These are phyloP conservation scores for Torymus tubicola DNA, from an alignment of 2,888 invertebrate species.

Conservation along the genomic window DNA sequence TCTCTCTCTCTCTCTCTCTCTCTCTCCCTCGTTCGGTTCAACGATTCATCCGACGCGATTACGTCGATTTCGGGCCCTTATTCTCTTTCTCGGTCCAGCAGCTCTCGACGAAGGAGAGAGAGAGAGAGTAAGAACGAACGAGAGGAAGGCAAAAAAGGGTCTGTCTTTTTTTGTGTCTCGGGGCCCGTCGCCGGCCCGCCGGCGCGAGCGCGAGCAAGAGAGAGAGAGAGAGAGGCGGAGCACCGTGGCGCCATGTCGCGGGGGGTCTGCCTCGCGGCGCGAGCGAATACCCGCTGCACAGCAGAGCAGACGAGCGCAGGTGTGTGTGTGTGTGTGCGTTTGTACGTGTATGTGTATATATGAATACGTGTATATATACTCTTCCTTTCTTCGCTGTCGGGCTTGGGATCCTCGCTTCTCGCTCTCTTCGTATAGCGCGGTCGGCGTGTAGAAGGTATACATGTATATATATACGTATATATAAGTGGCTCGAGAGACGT, in stretches of 20 bases:
- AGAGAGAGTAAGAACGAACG: neutral
- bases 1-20: too few relatives aligned
- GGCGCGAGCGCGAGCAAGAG: constrained; percentile 38
- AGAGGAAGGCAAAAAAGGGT: constrained; percentile 41
- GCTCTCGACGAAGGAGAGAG: constrained; percentile 25
- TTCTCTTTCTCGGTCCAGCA: neutral
- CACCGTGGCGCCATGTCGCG: constrained; percentile 76
- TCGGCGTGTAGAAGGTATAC: too few relatives aligned
- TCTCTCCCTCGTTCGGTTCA: constrained; percentile 35
- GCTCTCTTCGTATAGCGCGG: too few relatives aligned
- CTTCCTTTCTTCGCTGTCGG: constrained; percentile 14
- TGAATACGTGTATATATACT: constrained; percentile 1
- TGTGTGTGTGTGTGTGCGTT: too few relatives aligned
- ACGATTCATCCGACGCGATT: constrained; percentile 55
- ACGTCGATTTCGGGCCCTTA: constrained; percentile 49
- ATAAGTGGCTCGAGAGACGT: too few relatives aligned
- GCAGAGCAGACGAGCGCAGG: too few relatives aligned
- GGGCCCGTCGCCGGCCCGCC: constrained; percentile 57
- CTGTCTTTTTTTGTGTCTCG: constrained; percentile 56
- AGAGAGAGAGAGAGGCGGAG: constrained; percentile 71
- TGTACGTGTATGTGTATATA: too few relatives aligned
- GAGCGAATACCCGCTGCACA: too few relatives aligned
- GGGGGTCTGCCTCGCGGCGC: constrained; percentile 69
- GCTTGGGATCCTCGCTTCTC: neutral
- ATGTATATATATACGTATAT: too few relatives aligned